These are phyloP conservation scores for Mesoligia furuncula DNA, from an alignment of 2,888 invertebrate species.

Conservation along the genomic window DNA sequence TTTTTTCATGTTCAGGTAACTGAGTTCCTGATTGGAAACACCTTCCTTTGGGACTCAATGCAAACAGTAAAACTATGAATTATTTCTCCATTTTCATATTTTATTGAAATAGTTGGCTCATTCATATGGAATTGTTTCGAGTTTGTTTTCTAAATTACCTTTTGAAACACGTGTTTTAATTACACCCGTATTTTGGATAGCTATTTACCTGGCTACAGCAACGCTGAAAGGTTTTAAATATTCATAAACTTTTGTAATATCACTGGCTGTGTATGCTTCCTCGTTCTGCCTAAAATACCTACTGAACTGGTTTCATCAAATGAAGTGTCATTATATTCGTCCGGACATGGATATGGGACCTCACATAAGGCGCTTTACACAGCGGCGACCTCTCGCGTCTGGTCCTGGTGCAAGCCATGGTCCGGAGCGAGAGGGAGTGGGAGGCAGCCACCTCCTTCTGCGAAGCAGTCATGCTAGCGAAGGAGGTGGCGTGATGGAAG, in stretches of 20 bases:
- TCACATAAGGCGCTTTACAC: background rate
- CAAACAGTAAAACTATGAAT: constrained; percentile 47
- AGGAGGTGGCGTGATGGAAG: no score
- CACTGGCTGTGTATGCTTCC: background rate
- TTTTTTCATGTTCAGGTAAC: constrained; percentile 25
- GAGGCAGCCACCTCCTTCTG: no score
- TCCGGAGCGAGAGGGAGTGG: no score
- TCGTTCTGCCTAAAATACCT: background rate
- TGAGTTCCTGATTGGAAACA: constrained; percentile 50
- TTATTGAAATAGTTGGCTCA: constrained; percentile 26
- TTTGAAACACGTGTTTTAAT: constrained; percentile 26
- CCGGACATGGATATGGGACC: no score
- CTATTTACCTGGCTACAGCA: background rate
- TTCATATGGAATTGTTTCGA: constrained; percentile 4
- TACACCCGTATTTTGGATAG: constrained; percentile 1
- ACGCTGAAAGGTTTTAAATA: constrained; percentile 17
- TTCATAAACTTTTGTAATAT: background rate
- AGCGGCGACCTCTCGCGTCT: no score
- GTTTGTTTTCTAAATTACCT: constrained; percentile 15
- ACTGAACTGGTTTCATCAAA: background rate
- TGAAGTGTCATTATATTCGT: background rate
- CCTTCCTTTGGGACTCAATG: constrained; percentile 43
- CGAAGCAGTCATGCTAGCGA: no score
- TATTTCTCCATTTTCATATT: constrained; percentile 51
- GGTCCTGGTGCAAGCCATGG: no score